Base-by-base conservation (phyloP, 2,113 vertebrate genomes). In the Corydoras maculifer region DNA sequence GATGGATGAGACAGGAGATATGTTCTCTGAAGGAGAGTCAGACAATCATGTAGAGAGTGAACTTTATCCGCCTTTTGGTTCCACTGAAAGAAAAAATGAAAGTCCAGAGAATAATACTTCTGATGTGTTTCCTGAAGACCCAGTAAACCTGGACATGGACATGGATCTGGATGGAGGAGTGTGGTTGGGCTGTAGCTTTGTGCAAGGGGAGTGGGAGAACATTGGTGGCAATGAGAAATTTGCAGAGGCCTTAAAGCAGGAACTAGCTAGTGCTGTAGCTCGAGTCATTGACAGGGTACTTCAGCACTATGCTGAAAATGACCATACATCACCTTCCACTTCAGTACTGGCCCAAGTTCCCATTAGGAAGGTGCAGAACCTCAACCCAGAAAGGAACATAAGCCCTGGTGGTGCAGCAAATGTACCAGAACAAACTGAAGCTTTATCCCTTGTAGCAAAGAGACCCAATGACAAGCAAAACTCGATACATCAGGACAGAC, bases 201-300 rank as follows among this genome's bases (percentile, higher is more conserved):
- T 84, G 1, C 82, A 85, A 54, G 86, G 86, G 13, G 86, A 88
- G 55, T 90, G 84, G 85, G 82, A 86, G 8, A 84, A 62, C 14
- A 32, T 60, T 6, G 69, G 70, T 53, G 80, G 74, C 5, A 68
- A 86, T 62, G 84, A 87, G 77, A 89, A 88, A 77, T 90, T 91
- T 61, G 89, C 86, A 8, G 85, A 86, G 70, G 87, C 89, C 0
- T 79, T 91, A 70, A 91, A 91, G 75, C 69, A 85, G 68, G 89
- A 91, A 79, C 65, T 91, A 68, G 85, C 88, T 4, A 85, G 82
- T 1, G 89, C 87, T 0, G 86, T 91, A 75, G 88, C 88, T 0
- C 82, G 87, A 8, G 88, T 91, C 75, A 91, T 91, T 4, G 90
- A 91, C 76, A 80, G 89, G 13, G 90, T 91, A 12, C 86, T 90